Conservation (phyloP, 2,797 vertebrate genomes). For the Vespertilio murinus region DNA sequence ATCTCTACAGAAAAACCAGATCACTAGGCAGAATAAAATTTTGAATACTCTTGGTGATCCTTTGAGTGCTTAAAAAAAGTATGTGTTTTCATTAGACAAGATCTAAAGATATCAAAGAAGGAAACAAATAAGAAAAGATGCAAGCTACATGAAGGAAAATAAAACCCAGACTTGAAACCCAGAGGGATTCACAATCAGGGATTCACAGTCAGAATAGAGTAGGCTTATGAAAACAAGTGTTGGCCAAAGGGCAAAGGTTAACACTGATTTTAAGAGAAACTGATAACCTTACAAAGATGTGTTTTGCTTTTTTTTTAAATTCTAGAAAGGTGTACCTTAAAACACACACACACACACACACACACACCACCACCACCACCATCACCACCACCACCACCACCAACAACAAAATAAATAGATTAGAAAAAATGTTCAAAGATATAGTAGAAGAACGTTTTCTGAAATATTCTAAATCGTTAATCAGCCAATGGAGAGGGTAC, state of each 20-base stretch:
- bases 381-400: too few species aligned
- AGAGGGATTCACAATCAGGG: neutral
- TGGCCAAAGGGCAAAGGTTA: neutral
- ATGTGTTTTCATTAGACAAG: neutral
- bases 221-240: neutral
- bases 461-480: neutral
- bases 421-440: neutral
- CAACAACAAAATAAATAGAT: neutral
- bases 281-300: neutral
- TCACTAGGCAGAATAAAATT: neutral
- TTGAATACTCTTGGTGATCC: neutral
- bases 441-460: constrained; percentile 12
- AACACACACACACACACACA: neutral
- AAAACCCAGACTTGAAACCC: neutral
- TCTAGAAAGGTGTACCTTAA: neutral
- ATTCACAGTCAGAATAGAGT: neutral
- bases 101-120: neutral
- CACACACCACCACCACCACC: too few species aligned
- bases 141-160: neutral
- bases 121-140: neutral
- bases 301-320: neutral
- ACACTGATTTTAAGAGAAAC: neutral
- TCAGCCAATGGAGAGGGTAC: neutral
- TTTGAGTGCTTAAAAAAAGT: neutral
- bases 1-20: neutral